phyloP scores from a whole-genome alignment of 2,113 vertebrate species.

The Hepsetus odoe region DNA sequence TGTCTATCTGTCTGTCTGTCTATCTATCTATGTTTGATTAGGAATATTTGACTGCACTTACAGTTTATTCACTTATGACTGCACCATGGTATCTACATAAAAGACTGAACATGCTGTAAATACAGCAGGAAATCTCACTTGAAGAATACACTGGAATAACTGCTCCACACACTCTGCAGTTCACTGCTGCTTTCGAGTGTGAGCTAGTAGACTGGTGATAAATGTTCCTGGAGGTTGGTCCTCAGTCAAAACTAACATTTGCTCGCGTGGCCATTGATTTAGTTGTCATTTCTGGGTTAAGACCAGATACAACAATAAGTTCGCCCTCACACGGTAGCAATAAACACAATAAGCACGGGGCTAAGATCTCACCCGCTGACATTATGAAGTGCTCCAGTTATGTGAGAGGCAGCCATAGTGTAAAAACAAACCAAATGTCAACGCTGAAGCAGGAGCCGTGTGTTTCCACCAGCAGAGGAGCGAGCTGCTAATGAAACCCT shows the following conservation, averaged over 20 bases:
- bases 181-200: slow-evolving; percentile 18
- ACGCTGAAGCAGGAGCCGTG: slow-evolving; percentile 67
- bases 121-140: too few species aligned
- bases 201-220: slow-evolving; percentile 20
- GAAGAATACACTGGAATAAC: slow-evolving; percentile 21
- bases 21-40: too few species aligned
- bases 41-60: too few species aligned
- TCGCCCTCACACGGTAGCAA: slow-evolving; percentile 67
- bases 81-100: too few species aligned
- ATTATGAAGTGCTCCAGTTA: slow-evolving; percentile 76
- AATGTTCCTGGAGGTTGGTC: slow-evolving; percentile 34
- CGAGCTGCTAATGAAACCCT: slow-evolving; percentile 75
- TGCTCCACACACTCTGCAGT: slow-evolving; percentile 9
- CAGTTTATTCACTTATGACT: too few species aligned
- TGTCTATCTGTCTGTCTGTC: too few species aligned
- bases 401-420: slow-evolving; percentile 71
- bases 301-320: slow-evolving; percentile 57
- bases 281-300: slow-evolving; percentile 55
- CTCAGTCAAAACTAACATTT: slow-evolving; percentile 43
- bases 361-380: slow-evolving; percentile 73
- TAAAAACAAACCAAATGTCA: slow-evolving; percentile 84
- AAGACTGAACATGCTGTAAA: too few species aligned
- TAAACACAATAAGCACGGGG: slow-evolving; percentile 62
- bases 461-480: slow-evolving; percentile 55
- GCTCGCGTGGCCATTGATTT: slow-evolving; percentile 64